phyloP scores from a whole-genome alignment of 2,888 invertebrate genomes.

The Diloba caeruleocephala region DNA sequence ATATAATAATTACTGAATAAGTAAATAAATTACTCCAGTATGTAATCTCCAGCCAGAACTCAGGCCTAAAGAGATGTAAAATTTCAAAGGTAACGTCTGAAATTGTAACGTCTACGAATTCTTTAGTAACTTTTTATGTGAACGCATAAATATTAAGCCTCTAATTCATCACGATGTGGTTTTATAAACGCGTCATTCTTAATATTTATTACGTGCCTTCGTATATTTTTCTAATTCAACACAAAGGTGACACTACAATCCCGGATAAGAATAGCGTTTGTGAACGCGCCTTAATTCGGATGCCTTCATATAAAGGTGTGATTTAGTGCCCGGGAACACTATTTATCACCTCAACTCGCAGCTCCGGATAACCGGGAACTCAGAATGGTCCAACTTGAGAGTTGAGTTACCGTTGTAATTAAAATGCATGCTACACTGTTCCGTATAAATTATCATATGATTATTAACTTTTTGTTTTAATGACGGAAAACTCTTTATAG shows the following conservation, averaged over 20 bases:
- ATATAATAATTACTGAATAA: too few species aligned
- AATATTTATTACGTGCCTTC: slow-evolving; percentile 37
- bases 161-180: slow-evolving; percentile 37
- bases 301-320: slow-evolving; percentile 67
- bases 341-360: slow-evolving; percentile 60
- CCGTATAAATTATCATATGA: slow-evolving; percentile 59
- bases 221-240: slow-evolving; percentile 55
- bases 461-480: slow-evolving; percentile 60
- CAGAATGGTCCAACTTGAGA: slow-evolving; percentile 58
- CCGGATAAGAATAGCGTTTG: slow-evolving; percentile 45
- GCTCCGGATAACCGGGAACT: slow-evolving; percentile 50
- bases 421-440: slow-evolving; percentile 62
- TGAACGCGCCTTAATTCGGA: slow-evolving; percentile 57
- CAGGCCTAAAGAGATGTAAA: background rate
- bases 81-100: slow-evolving; percentile 16
- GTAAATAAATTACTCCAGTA: background rate
- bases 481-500: slow-evolving; percentile 56
- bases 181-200: slow-evolving; percentile 27
- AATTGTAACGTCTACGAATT: slow-evolving; percentile 21
- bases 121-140: slow-evolving; percentile 33
- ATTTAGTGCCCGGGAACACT: slow-evolving; percentile 65
- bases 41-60: background rate
- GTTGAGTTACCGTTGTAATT: slow-evolving; percentile 59
- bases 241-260: slow-evolving; percentile 50
- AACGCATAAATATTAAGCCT: slow-evolving; percentile 21